phyloP scores from a whole-genome alignment of 35 echinoderm and acorn worm species.

The Acanthaster planci region DNA sequence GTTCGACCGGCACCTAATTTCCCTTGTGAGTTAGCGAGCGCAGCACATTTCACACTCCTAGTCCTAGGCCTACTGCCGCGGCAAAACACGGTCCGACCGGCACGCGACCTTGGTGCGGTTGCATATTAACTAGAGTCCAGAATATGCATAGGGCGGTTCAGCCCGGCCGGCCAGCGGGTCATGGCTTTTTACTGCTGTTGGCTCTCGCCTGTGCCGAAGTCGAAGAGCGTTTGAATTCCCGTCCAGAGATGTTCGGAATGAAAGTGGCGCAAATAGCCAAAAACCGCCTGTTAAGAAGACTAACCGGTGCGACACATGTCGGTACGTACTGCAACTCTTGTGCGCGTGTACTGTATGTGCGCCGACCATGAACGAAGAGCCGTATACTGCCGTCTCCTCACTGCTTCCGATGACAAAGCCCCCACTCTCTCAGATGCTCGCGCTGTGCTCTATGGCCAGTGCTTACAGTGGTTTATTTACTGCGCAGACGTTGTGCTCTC shows the following conservation, averaged over 20 bases:
- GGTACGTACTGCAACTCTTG: too few relatives aligned
- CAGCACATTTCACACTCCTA: conserved; percentile 32
- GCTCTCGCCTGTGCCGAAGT: background rate
- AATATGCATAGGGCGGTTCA: background rate
- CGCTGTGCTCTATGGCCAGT: too few relatives aligned
- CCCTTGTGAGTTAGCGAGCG: background rate
- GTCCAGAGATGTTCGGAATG: background rate
- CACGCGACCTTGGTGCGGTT: conserved; percentile 21
- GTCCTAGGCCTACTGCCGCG: conserved; percentile 10
- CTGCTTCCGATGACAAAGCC: background rate
- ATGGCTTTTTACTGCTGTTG: conserved; percentile 21
- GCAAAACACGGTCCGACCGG: background rate
- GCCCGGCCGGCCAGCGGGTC: background rate
- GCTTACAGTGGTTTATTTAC: background rate
- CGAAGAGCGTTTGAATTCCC: background rate
- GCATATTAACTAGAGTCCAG: conserved; percentile 18
- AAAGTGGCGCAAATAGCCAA: too few relatives aligned
- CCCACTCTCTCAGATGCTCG: too few relatives aligned
- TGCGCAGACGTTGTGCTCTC: conserved; percentile 6
- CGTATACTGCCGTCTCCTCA: background rate
- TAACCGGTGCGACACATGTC: too few relatives aligned
- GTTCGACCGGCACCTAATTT: background rate
- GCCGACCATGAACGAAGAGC: too few relatives aligned
- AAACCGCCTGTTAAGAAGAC: too few relatives aligned
- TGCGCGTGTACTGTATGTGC: too few relatives aligned